Evolutionary conservation across 2,113 vertebrate species (phyloP), one percentile per base, ranked within the genome.

Genomic region (Paradoxurus hermaphroditus): DNA sequence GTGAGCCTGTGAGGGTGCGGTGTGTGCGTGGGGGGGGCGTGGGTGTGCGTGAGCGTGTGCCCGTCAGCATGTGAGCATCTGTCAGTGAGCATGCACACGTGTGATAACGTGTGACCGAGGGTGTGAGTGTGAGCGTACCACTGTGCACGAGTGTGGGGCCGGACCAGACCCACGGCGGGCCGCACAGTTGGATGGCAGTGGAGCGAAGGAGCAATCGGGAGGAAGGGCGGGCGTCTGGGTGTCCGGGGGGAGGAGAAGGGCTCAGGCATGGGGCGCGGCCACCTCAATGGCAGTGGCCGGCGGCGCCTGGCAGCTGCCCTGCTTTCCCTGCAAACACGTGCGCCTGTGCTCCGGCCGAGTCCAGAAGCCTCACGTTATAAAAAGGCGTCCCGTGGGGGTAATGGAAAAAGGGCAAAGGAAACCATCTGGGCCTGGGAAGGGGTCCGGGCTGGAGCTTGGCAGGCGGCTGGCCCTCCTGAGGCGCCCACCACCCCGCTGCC

Each of bases 381-480:
- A 67, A 94, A 97, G 73, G 44, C 88, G 81, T 96, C 88, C 75
- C 94, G 93, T 87, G 96, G 3, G 78, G 83, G 93, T 75, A 96
- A 53, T 49, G 53, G 59, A 65, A 92, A 98, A 92, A 87, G 34
- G 41, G 85, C 46, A 73, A 83, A 89, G 79, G 59, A 95, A 56
- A 34, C 85, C 70, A 87, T 6, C 2, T n/a, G 88, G 27, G 8
- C 63, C 46, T 3, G 19, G 65, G 84, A 14, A 62, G 7, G 86
- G 15, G 90, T 46, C 56, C 79, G 41, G 95, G 91, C 65, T 86
- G 75, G 70, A 96, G 93, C 46, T 96, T 97, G 95, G 97, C 97
- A 97, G 97, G 67, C 77, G 70, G 78, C 93, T 68, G 39, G 67
- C 68, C 67, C 65, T 81, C 53, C 29, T 3, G 29, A 75, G 91